Conservation (phyloP, 2,797 vertebrate genomes). For the Distichodus sexfasciatus region DNA sequence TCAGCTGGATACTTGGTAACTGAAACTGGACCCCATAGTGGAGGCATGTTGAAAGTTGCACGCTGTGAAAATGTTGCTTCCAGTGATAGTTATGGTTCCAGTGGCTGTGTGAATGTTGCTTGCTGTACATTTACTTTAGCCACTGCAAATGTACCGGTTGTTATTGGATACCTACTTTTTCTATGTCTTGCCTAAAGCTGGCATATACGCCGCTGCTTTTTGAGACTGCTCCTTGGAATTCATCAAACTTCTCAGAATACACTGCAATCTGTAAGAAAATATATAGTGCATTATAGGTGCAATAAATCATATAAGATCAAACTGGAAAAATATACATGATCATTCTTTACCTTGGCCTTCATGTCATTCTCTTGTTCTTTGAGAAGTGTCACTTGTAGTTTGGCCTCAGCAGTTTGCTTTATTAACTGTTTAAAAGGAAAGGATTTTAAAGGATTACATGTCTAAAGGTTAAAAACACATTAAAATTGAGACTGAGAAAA, state of each 20-base stretch:
- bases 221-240: slow-evolving; percentile 93
- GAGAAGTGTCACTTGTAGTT: slow-evolving; percentile 85
- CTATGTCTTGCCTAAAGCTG: slow-evolving; percentile 97
- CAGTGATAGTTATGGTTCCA: too few species aligned
- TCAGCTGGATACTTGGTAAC: too few species aligned
- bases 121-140: too few species aligned
- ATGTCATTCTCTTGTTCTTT: slow-evolving; percentile 88
- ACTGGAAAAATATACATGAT: background rate
- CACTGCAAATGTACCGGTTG: too few species aligned
- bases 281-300: background rate
- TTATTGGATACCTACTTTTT: slow-evolving; percentile 87
- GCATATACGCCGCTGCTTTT: slow-evolving; percentile 95
- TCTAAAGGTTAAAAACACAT: too few species aligned
- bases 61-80: too few species aligned
- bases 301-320: background rate
- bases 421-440: slow-evolving; percentile 78
- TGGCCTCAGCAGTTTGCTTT: slow-evolving; percentile 86
- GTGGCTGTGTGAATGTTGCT: too few species aligned
- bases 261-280: slow-evolving; percentile 81
- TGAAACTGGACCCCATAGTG: too few species aligned
- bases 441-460: too few species aligned
- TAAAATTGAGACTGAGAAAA: too few species aligned
- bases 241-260: slow-evolving; percentile 97
- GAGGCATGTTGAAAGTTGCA: too few species aligned
- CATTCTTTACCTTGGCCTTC: slow-evolving; percentile 82